These are phyloP conservation scores for Mechanitis messenoides DNA, from an alignment of 2,888 invertebrate species.

Conservation along the genomic window DNA sequence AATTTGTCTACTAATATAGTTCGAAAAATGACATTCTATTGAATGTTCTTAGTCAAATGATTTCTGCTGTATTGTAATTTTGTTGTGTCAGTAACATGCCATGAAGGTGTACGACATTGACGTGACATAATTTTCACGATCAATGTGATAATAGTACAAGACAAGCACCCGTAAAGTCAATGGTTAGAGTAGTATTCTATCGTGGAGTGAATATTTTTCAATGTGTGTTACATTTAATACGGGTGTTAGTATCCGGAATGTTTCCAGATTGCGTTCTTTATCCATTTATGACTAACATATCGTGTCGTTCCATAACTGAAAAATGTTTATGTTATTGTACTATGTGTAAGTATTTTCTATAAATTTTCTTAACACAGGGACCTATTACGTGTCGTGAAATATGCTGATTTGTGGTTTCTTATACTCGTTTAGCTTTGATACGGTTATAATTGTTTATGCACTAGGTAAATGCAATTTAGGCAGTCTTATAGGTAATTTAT, in stretches of 20 bases:
- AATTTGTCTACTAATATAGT: too few relatives aligned
- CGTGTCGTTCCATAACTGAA: constrained; percentile 5
- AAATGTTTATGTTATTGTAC: constrained; percentile 8
- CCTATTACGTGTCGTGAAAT: constrained; percentile 10
- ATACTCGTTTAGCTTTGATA: constrained; percentile 17
- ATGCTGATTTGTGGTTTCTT: constrained; percentile 9
- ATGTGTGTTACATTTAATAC: constrained; percentile 11
- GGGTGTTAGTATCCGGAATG: neutral
- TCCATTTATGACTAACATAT: constrained; percentile 10
- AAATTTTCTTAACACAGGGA: constrained; percentile 15
- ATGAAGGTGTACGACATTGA: too few relatives aligned
- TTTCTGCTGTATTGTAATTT: too few relatives aligned
- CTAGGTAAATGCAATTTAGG: constrained; percentile 47
- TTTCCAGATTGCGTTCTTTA: too few relatives aligned
- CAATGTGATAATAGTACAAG: too few relatives aligned
- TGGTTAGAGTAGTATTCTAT: constrained; percentile 22
- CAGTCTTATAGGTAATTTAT: constrained; percentile 46
- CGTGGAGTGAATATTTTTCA: constrained; percentile 13
- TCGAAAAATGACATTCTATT: too few relatives aligned
- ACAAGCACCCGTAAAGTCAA: constrained; percentile 7
- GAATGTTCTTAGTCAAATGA: too few relatives aligned
- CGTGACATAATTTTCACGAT: too few relatives aligned
- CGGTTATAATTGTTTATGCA: constrained; percentile 45
- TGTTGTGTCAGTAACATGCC: too few relatives aligned
- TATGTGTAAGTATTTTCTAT: constrained; percentile 15